Percentiles rank a stretch among this genome's conserved stretches.
Evolutionary conservation across 1,140 invertebrate genomes (phyloP).

Genomic region (Probaryconus sp.): DNA sequence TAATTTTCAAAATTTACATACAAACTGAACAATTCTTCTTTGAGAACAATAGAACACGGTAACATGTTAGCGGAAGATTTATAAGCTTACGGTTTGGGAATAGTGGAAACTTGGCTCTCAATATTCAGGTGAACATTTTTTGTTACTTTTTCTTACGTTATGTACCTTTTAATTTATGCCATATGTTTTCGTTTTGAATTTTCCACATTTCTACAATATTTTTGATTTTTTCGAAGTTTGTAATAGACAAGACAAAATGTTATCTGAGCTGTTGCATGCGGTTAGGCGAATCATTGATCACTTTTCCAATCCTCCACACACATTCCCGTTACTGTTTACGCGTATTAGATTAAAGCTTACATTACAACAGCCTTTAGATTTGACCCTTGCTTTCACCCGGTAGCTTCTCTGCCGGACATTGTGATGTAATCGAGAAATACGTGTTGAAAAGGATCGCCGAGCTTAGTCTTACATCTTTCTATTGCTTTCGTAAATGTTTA

Average conservation of each 20-base stretch:
- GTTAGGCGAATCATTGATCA: slow-evolving; percentile 55
- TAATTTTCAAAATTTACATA: slow-evolving; percentile 47
- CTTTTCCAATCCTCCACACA: slow-evolving; percentile 23
- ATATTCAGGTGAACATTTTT: not conserved
- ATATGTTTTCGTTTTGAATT: too few relatives aligned
- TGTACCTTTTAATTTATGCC: too few relatives aligned
- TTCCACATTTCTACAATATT: too few relatives aligned
- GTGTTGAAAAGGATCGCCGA: slow-evolving; percentile 2
- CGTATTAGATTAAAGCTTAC: slow-evolving; percentile 12
- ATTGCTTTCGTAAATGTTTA: too few relatives aligned
- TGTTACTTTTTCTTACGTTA: too few relatives aligned
- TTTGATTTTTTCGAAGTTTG: too few relatives aligned
- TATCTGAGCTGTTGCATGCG: too few relatives aligned
- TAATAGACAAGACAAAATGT: too few relatives aligned
- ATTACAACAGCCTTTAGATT: slow-evolving; percentile 63
- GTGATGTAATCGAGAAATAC: slow-evolving; percentile 44
- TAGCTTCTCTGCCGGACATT: slow-evolving; percentile 61
- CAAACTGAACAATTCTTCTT: slow-evolving; percentile 35
- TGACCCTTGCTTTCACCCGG: slow-evolving; percentile 71
- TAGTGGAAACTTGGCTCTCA: slow-evolving; percentile 45
- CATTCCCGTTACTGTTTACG: slow-evolving; percentile 1
- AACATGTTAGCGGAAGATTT: slow-evolving; percentile 39
- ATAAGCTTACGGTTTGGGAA: slow-evolving; percentile 35
- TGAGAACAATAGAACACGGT: slow-evolving; percentile 53
- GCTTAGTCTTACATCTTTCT: too few relatives aligned